Evolutionary conservation across 2,797 vertebrate genomes (phyloP).

Genomic region (Thunnus albacares): DNA sequence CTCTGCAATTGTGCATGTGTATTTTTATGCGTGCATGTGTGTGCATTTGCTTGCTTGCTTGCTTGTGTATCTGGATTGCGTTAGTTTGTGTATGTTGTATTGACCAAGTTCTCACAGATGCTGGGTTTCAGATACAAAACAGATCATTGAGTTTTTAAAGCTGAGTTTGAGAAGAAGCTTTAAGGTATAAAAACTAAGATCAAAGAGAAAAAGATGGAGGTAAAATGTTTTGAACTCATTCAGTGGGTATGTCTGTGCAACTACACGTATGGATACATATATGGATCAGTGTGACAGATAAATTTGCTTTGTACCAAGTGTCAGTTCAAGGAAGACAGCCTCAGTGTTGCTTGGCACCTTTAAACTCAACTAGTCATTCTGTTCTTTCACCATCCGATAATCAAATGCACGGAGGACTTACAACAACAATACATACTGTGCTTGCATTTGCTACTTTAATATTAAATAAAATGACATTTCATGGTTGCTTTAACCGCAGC

Average conservation of each 20-base stretch:
- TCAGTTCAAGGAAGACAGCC: not conserved
- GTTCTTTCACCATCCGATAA: slow-evolving; percentile 12
- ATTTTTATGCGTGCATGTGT: slow-evolving; percentile 33
- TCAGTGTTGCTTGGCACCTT: not conserved
- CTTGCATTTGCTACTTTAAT: slow-evolving; percentile 31
- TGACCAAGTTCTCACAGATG: slow-evolving; percentile 45
- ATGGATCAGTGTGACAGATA: slow-evolving; percentile 4
- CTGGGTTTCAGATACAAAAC: slow-evolving; percentile 40
- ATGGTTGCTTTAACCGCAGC: slow-evolving; percentile 37
- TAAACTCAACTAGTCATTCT: slow-evolving; percentile 13
- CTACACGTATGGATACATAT: not conserved
- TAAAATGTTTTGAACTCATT: slow-evolving; percentile 27
- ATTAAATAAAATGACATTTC: slow-evolving; percentile 45
- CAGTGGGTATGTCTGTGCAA: not conserved
- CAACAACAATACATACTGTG: not conserved
- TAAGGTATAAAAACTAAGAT: slow-evolving; percentile 38
- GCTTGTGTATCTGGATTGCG: slow-evolving; percentile 29
- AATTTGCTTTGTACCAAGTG: not conserved
- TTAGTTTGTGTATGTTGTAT: slow-evolving; percentile 34
- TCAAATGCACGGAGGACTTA: slow-evolving; percentile 6
- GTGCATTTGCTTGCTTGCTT: slow-evolving; percentile 19
- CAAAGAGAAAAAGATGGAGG: slow-evolving; percentile 14
- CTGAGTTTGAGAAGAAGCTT: slow-evolving; percentile 52
- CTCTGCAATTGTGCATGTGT: slow-evolving; percentile 41
- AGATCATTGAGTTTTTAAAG: slow-evolving; percentile 53